phyloP scores from a whole-genome alignment of 1,140 invertebrate genomes.

The Zaprionus gabonicus region DNA sequence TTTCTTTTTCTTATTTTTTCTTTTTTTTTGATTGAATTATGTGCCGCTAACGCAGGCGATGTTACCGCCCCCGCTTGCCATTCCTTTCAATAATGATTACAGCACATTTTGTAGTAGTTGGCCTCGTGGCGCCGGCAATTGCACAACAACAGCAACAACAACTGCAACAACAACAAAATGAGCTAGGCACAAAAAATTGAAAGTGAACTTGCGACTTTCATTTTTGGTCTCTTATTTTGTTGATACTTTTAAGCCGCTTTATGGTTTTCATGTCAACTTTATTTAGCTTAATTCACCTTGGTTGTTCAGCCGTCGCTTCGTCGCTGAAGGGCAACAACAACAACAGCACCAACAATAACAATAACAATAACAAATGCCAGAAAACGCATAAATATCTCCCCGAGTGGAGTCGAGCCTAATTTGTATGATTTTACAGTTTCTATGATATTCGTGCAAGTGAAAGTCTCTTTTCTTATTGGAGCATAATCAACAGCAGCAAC shows the following conservation, averaged over 20 bases:
- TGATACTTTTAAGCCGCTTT: slow-evolving; percentile 79
- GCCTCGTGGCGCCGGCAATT: slow-evolving; percentile 77
- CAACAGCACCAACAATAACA: not conserved
- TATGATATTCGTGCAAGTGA: slow-evolving; percentile 52
- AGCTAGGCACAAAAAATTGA: slow-evolving; percentile 63
- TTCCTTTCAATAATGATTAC: slow-evolving; percentile 61
- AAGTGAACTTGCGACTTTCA: slow-evolving; percentile 83
- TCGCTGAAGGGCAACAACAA: slow-evolving; percentile 52
- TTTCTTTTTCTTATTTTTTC: not conserved
- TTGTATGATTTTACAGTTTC: slow-evolving; percentile 57
- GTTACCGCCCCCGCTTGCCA: slow-evolving; percentile 21
- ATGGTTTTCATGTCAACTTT: slow-evolving; percentile 77
- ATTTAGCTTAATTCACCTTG: slow-evolving; percentile 78
- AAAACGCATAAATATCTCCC: slow-evolving; percentile 40
- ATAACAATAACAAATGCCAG: not conserved
- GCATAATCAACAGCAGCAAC: slow-evolving; percentile 23
- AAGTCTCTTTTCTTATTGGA: slow-evolving; percentile 42
- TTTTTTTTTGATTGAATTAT: slow-evolving; percentile 78
- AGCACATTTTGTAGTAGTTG: slow-evolving; percentile 75
- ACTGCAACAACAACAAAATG: slow-evolving; percentile 39
- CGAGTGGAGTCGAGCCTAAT: slow-evolving; percentile 38
- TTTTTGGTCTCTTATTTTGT: slow-evolving; percentile 60
- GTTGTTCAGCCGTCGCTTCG: slow-evolving; percentile 41
- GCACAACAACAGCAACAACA: slow-evolving; percentile 64
- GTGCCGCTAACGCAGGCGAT: slow-evolving; percentile 46